Evolutionary conservation across 2,797 vertebrate genomes (phyloP), one percentile per base, ranked within the genome.

Genomic region (Pelodytes ibericus): DNA sequence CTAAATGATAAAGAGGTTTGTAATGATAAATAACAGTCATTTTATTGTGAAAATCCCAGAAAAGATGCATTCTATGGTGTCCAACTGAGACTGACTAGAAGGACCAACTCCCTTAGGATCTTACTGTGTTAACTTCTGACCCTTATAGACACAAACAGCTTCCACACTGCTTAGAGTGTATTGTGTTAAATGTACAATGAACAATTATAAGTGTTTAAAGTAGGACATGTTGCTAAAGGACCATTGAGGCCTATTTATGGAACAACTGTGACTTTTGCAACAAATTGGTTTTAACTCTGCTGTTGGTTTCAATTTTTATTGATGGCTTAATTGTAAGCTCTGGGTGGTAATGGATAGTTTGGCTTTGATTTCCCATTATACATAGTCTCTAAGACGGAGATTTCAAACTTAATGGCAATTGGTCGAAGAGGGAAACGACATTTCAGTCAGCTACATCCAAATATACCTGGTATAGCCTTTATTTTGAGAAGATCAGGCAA

Each of bases 21-120:
- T 98, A 97, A 99, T 99, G 97, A 99, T 99, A 98, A 99, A 99
- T 99, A 99, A 98, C 98, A 98, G 97, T 99, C 97, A 98, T 99
- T 99, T 99, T 98, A 99, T 99, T 98, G 96, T 95, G 93, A 96
- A 98, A 99, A 97, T 99, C 96, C 97, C 96, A 96, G 95, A 96
- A 99, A 98, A 96, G 95, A 98, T 95, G 95, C 93, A 94, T 95
- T 95, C 92, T 91, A 90, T 93, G 93, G 89, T 94, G 93, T 95
- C 94, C 94, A 93, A 94, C 95, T 92, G 94, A 93, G 94, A 93
- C 92, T 94, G 92, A 91, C 91, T 91, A 89, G 87, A 82, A 72
- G 87, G 89, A 87, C 90, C 83, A 71, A 22, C 86, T 95, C 94
- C 94, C 94, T 79, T 76, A 85, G 91, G 92, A 95, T 85, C 81